These are phyloP conservation scores for Oryzias javanicus DNA, from an alignment of 2,113 vertebrate species.

Conservation along the genomic window DNA sequence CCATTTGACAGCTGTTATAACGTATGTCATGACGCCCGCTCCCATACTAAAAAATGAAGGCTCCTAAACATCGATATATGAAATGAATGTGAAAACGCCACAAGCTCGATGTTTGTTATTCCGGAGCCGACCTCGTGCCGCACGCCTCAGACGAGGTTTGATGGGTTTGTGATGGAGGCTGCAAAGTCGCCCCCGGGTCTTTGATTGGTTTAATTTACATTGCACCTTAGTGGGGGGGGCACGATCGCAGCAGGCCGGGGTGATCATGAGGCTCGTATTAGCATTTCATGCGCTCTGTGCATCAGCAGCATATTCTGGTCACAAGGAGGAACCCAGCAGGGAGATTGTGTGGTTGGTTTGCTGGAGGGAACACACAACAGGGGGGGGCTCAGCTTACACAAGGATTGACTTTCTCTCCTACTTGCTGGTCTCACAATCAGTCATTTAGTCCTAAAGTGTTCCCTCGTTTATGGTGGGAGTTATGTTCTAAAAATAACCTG, in stretches of 20 bases:
- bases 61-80: neutral
- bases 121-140: neutral
- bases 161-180: conserved; percentile 8
- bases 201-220: conserved; percentile 52
- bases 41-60: neutral
- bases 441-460: neutral
- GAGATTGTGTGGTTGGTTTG: conserved; percentile 27
- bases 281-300: conserved; percentile 27
- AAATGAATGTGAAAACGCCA: neutral
- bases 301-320: conserved; percentile 19
- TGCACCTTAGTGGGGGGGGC: conserved; percentile 11
- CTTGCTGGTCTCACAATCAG: too few relatives aligned
- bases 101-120: conserved; percentile 7
- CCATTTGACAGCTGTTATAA: conserved; percentile 3
- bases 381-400: too few relatives aligned
- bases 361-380: neutral
- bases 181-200: conserved; percentile 15
- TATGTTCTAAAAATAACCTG: too few relatives aligned
- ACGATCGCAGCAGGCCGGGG: neutral
- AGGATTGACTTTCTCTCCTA: too few relatives aligned
- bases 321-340: neutral
- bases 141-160: neutral
- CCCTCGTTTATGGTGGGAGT: too few relatives aligned
- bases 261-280: conserved; percentile 7
- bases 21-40: neutral